Conservation (phyloP, 2,113 vertebrate genomes). For the Porphyrio hochstetteri region DNA sequence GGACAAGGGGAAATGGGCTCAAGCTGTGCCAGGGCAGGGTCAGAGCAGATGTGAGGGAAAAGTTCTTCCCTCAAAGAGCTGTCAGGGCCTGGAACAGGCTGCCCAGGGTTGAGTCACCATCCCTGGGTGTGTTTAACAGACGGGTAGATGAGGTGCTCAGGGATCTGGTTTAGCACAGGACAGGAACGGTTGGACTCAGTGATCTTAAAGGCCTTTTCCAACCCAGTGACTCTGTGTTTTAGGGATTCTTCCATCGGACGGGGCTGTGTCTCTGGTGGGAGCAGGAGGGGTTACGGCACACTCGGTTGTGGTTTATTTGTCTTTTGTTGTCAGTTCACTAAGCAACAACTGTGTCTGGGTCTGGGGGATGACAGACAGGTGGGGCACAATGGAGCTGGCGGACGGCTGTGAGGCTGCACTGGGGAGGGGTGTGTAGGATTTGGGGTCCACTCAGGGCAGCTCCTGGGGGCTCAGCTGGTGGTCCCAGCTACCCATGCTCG, state of each 20-base stretch:
- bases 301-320: background rate
- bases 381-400: accelerated
- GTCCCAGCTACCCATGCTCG: background rate
- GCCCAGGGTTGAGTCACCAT: too few species aligned
- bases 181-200: too few species aligned
- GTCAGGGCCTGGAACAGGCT: too few species aligned
- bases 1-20: too few species aligned
- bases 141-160: too few species aligned
- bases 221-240: background rate
- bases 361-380: accelerated
- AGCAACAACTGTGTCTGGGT: background rate
- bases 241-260: background rate
- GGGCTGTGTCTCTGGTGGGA: background rate
- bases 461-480: background rate
- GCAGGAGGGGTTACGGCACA: background rate
- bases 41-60: too few species aligned
- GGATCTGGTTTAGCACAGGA: too few species aligned
- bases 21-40: too few species aligned
- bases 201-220: too few species aligned
- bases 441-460: background rate
- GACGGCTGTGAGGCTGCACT: background rate
- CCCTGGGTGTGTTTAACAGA: too few species aligned
- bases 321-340: background rate
- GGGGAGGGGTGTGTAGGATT: background rate
- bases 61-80: too few species aligned